Evolutionary conservation across 2,797 vertebrate species (phyloP).

Genomic region (Paramormyrops hopkinsi): DNA sequence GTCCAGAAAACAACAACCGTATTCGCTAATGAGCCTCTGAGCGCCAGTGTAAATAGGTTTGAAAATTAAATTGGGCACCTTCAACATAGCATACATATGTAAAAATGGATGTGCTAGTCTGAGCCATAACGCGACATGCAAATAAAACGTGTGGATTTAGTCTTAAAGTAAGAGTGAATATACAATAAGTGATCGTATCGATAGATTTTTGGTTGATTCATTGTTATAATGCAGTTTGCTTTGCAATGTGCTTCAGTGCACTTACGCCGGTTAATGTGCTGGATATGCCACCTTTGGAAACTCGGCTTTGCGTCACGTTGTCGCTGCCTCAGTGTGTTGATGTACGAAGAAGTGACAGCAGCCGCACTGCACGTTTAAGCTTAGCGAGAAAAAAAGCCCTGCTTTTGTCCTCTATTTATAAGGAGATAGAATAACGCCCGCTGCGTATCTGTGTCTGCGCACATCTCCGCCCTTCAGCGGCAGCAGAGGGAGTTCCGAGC

Average conservation of each 20-base stretch:
- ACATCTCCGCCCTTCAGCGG: background rate
- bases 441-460: background rate
- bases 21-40: background rate
- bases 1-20: background rate
- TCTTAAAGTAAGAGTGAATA: background rate
- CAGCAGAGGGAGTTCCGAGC: constrained; percentile 25
- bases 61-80: background rate
- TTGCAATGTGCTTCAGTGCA: background rate
- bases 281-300: background rate
- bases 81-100: background rate
- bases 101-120: background rate
- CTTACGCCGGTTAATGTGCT: background rate
- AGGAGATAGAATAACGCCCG: background rate
- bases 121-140: background rate
- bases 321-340: background rate
- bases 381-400: background rate
- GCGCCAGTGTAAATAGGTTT: background rate
- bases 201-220: background rate
- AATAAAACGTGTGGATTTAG: background rate
- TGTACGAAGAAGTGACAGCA: background rate
- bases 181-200: background rate
- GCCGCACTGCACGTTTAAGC: background rate
- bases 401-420: background rate
- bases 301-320: background rate
- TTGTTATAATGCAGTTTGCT: background rate